phyloP scores from a whole-genome alignment of 2,888 invertebrate genomes.

The Blastobasis lacticolella region DNA sequence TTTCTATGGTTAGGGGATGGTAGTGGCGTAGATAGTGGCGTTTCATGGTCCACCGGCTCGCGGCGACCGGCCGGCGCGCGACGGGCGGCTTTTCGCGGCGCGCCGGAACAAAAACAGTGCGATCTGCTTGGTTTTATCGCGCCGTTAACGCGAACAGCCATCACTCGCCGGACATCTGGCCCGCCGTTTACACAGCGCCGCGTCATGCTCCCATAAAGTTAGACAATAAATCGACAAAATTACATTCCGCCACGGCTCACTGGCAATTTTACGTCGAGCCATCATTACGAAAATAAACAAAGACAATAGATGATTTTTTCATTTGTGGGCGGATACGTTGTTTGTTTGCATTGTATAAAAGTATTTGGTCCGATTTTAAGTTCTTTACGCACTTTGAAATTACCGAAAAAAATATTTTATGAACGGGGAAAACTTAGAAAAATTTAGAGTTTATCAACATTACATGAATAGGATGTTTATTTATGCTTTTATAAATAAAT shows the following conservation, averaged over 20 bases:
- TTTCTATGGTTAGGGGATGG: background rate
- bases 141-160: constrained; percentile 16
- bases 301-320: background rate
- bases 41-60: background rate
- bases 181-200: constrained; percentile 15
- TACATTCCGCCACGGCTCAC: background rate
- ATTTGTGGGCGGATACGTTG: background rate
- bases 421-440: no score
- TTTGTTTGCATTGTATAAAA: background rate
- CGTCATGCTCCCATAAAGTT: constrained; percentile 26
- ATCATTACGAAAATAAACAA: background rate
- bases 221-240: constrained; percentile 23
- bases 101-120: background rate
- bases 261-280: background rate
- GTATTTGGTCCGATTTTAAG: background rate
- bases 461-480: background rate
- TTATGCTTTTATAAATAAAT: background rate
- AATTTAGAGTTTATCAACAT: no score
- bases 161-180: constrained; percentile 23
- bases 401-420: no score
- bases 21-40: background rate
- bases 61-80: background rate
- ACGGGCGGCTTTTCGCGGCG: background rate
- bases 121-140: background rate
- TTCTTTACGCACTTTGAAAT: background rate